Percentiles rank a stretch among this genome's conserved stretches.
phyloP scores from a whole-genome alignment of 2,113 vertebrate genomes.

The Salvelinus alpinus region DNA sequence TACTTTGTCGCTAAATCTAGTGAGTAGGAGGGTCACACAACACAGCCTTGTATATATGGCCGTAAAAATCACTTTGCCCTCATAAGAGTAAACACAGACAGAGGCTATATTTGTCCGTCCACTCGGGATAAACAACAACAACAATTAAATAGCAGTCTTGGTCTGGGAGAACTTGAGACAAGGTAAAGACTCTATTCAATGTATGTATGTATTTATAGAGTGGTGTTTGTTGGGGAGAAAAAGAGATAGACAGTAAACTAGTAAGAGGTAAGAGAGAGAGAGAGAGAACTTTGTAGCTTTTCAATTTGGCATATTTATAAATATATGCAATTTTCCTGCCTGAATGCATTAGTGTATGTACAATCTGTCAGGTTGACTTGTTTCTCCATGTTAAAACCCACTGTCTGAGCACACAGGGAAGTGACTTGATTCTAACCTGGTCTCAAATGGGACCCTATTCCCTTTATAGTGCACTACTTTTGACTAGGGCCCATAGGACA shows the following conservation, averaged over 20 bases:
- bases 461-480: too few relatives aligned
- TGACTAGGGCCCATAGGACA: too few relatives aligned
- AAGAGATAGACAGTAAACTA: too few relatives aligned
- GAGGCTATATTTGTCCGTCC: not conserved
- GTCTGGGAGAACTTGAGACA: conserved; percentile 21
- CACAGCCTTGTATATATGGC: conserved; percentile 69
- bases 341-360: not conserved
- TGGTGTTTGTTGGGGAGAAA: not conserved
- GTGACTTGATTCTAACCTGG: too few relatives aligned
- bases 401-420: too few relatives aligned
- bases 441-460: too few relatives aligned
- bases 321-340: not conserved
- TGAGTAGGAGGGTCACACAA: conserved; percentile 74
- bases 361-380: not conserved
- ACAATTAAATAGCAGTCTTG: too few relatives aligned
- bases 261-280: not conserved
- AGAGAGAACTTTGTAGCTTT: not conserved
- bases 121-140: conserved; percentile 10
- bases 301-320: too few relatives aligned
- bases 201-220: not conserved
- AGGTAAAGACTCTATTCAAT: conserved; percentile 57
- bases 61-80: conserved; percentile 57
- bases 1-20: conserved; percentile 71
- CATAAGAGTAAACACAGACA: conserved; percentile 16
- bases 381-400: not conserved